Base-by-base conservation (phyloP, 2,888 invertebrate species). In the Ryuthela nishihirai region DNA sequence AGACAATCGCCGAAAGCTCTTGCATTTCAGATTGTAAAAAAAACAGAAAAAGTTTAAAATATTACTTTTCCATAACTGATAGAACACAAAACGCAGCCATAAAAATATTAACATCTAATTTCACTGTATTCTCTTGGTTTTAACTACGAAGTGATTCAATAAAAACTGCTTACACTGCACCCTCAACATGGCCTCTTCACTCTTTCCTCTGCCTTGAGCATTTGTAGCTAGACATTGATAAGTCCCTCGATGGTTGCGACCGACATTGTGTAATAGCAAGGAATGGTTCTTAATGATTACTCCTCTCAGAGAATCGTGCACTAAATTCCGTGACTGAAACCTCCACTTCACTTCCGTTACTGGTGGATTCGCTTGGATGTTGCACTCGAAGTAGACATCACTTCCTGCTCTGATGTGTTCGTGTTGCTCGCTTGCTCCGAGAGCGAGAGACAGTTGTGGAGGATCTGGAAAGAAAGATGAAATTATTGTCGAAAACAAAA, bases 381-480 rank as follows among this genome's bases (percentile, higher is more conserved):
- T 88, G 78, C 91, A 91, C 78, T 91, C 91, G 77, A 91, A 90
- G 79, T 90, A 90, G 59, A 90, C 88, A 77, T 90, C 90, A 72
- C 89, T 90, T 47, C 90, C 89, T 76, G 91, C 90, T 75, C 90
- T 89, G 78, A 91, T 90, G 78, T 88, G 88, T 67, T 86, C 85
- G 54, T 87, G 84, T 70, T 85, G 85, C 67, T 90, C 79, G 56
- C 89, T 89, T 71, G 88, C 87, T 70, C 90, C 91, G 66, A 91
- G 80, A 60, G 85, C 81, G 68, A 91, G 76, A 53, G 84, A 82
- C 64, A 91, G 88, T 72, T 88, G 84, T 44, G 91, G 91, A 15
- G 89, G 85, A 79, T 89, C 91, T 91, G 34, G 1, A 39, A 45
- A 5, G 35, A 18, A n/a, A 29, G n/a, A 29, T 10, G 9, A 29